Base-by-base conservation (phyloP, 1,140 invertebrate species). In the Venustaconcha ellipsiformis region DNA sequence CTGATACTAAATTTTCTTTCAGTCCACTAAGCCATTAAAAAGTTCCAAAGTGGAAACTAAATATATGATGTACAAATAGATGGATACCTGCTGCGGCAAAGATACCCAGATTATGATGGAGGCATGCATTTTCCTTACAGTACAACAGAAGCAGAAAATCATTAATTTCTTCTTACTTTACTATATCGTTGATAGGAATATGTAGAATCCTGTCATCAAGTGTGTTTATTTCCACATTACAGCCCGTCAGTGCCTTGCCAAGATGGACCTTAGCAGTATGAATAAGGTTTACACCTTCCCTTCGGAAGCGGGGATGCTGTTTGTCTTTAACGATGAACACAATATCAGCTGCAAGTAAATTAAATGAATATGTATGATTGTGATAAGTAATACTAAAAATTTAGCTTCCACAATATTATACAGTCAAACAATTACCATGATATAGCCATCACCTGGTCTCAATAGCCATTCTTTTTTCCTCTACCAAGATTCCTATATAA, bases 291-390 rank as follows among this genome's bases (percentile, higher is more conserved):
- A 79, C 70, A 30, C 86, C 89, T 70, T 88, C 84, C 58, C 90
- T 72, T 56, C 85, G 60, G 78, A 90, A 91, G 55, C 85, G 67
- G 59, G 83, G 80, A 79, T 91, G 89, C 58, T 86, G 83, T 74
- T 90, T 90, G 79, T 90, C 90, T 83, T 88, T 89, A 13, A 91
- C 83, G 72, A 89, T 89, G 78, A 91, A 90, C 48, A 90, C 87
- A 77, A 91, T 88, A 81, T 91, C 89, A 80, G 89, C 89, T 90
- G 81, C 17, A 85, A 84, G n/a, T 74, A 48, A 66, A 66, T 59
- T 30, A 48, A 48, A 48, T 6, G 4, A 6, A 48, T 48, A 11
- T 48, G 37, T 48, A 48, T 48, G 37, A 48, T 8, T 48, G 37
- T 48, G 6, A 48, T 48, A 48, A 48, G 37, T 48, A 6, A 48